Conservation (phyloP, 1,140 invertebrate species). For the Neocloeon triangulifer region DNA sequence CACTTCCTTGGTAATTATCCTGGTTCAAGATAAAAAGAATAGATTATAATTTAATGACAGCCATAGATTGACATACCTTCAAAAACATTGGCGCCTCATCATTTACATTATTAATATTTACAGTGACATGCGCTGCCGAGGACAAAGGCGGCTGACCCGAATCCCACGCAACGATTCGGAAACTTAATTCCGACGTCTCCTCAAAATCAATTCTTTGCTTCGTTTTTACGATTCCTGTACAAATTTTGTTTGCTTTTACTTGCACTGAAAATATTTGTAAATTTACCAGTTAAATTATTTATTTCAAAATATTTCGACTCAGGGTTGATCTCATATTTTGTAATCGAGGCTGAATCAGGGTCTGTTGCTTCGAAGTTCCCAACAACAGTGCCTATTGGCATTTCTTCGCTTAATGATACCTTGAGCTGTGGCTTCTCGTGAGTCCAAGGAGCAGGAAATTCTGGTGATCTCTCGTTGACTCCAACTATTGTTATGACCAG, state of each 20-base stretch:
- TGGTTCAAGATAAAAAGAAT: slow-evolving; percentile 12
- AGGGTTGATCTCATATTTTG: slow-evolving; percentile 45
- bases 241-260: too few species aligned
- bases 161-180: slow-evolving; percentile 60
- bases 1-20: slow-evolving; percentile 36
- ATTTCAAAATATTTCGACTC: slow-evolving; percentile 53
- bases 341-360: slow-evolving; percentile 58
- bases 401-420: slow-evolving; percentile 58
- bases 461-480: slow-evolving; percentile 38
- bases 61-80: slow-evolving; percentile 15
- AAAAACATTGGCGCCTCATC: slow-evolving; percentile 65
- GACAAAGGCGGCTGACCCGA: slow-evolving; percentile 59
- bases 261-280: slow-evolving; percentile 1
- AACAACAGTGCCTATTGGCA: slow-evolving; percentile 54
- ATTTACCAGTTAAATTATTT: slow-evolving; percentile 18
- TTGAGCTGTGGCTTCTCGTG: slow-evolving; percentile 38
- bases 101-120: slow-evolving; percentile 65
- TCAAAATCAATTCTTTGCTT: slow-evolving; percentile 67
- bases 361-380: slow-evolving; percentile 61
- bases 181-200: slow-evolving; percentile 42
- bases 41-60: slow-evolving; percentile 2
- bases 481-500: slow-evolving; percentile 72
- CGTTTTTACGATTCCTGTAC: slow-evolving; percentile 51
- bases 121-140: slow-evolving; percentile 43
- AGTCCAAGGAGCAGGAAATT: slow-evolving; percentile 47